Conservation (phyloP, 2,113 vertebrate species). For the Cyphomyrus discorhynchus region DNA sequence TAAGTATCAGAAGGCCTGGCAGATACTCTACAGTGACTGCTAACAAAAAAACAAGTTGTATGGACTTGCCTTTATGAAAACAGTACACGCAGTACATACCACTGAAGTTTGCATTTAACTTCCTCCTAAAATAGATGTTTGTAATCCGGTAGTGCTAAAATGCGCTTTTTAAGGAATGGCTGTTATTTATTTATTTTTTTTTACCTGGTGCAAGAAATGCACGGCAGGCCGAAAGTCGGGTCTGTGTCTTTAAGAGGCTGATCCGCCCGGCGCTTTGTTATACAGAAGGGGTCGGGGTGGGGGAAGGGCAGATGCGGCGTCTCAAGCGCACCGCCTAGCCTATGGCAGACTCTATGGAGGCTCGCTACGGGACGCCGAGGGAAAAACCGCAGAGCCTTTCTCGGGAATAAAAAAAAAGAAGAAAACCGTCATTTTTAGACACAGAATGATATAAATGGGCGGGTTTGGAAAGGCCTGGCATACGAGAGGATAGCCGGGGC, state of each 20-base stretch:
- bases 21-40: neutral
- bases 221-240: slow-evolving; percentile 1
- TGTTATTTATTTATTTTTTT: neutral
- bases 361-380: slow-evolving; percentile 38
- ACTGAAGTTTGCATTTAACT: neutral
- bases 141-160: neutral
- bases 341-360: slow-evolving; percentile 50
- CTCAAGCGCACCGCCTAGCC: slow-evolving; percentile 44
- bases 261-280: slow-evolving; percentile 37
- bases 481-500: slow-evolving; percentile 26
- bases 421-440: neutral
- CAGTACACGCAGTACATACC: neutral
- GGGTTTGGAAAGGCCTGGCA: slow-evolving; percentile 24
- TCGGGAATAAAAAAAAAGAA: slow-evolving; percentile 17
- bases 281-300: slow-evolving; percentile 31
- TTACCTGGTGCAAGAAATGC: neutral
- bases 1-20: neutral
- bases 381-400: slow-evolving; percentile 36
- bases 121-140: neutral
- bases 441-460: slow-evolving; percentile 43
- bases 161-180: neutral
- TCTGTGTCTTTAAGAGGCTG: slow-evolving; percentile 56
- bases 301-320: slow-evolving; percentile 40
- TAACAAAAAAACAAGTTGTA: neutral
- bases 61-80: neutral